A percentile compares a stretch with the other conserved stretches of the same genome.
phyloP scores from a whole-genome alignment of 1,140 invertebrate genomes.

The Drosophila mauritiana region DNA sequence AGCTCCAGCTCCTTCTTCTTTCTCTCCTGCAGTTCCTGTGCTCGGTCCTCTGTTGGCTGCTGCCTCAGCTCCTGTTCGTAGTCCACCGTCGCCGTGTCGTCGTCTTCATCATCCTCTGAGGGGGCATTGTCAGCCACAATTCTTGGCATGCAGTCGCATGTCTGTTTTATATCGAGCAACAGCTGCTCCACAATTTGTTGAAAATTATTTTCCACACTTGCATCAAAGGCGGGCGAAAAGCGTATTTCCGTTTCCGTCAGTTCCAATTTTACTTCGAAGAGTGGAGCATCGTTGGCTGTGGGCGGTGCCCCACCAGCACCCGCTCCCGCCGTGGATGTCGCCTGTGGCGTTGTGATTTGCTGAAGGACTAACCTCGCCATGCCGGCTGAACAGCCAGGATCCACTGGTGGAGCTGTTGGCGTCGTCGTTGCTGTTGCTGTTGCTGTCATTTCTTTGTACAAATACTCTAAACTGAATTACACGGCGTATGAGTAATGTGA shows the following conservation, averaged over 20 bases:
- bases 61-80: neutral
- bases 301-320: constrained; percentile 11
- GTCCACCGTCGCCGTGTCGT: constrained; percentile 20
- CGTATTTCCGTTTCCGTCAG: constrained; percentile 81
- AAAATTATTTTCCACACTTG: constrained; percentile 83
- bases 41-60: neutral
- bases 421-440: constrained; percentile 35
- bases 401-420: constrained; percentile 13
- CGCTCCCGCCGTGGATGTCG: constrained; percentile 32
- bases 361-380: constrained; percentile 60
- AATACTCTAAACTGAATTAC: constrained; percentile 84
- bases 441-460: constrained; percentile 84
- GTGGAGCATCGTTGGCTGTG: constrained; percentile 61
- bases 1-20: constrained; percentile 3
- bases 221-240: constrained; percentile 81
- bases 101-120: constrained; percentile 63
- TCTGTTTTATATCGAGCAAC: constrained; percentile 82
- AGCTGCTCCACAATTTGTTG: constrained; percentile 84
- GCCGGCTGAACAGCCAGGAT: constrained; percentile 19
- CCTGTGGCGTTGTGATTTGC: constrained; percentile 63
- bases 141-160: constrained; percentile 83
- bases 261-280: constrained; percentile 84
- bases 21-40: constrained; percentile 11
- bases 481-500: constrained; percentile 83
- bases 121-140: constrained; percentile 79